These are phyloP conservation scores for Carterocephalus palaemon DNA, from an alignment of 2,888 invertebrate species.

Conservation along the genomic window DNA sequence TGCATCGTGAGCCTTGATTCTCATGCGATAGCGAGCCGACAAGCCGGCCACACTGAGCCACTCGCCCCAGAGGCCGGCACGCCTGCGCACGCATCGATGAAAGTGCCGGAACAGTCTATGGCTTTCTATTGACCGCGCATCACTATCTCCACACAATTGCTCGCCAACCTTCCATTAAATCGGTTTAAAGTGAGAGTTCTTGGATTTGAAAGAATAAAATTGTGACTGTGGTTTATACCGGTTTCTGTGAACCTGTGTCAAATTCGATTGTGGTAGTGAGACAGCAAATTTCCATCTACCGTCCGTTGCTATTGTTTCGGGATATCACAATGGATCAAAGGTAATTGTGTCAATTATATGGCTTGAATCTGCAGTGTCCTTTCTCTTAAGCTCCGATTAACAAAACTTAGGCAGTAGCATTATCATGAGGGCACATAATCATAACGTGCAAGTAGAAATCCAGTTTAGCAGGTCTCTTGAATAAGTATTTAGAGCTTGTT, in stretches of 20 bases:
- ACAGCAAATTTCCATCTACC: constrained; percentile 27
- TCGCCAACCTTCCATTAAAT: constrained; percentile 1
- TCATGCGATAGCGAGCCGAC: neutral
- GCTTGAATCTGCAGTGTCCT: constrained; percentile 10
- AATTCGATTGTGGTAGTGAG: constrained; percentile 29
- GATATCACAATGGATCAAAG: constrained; percentile 56
- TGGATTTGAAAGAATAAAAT: no score
- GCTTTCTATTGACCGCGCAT: constrained; percentile 62
- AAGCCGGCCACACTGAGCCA: constrained; percentile 9
- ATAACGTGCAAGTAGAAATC: constrained; percentile 11
- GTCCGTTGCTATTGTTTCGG: no score
- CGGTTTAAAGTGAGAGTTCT: no score
- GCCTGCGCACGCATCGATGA: constrained; percentile 64
- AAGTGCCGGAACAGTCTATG: constrained; percentile 55
- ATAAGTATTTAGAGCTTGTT: constrained; percentile 8
- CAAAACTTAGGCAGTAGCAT: constrained; percentile 18
- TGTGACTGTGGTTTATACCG: no score
- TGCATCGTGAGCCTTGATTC: constrained; percentile 8
- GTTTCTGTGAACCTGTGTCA: constrained; percentile 18
- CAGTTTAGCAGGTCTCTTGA: constrained; percentile 7
- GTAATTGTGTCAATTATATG: constrained; percentile 39
- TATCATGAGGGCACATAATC: constrained; percentile 21
- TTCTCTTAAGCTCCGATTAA: constrained; percentile 16
- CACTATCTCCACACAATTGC: constrained; percentile 11
- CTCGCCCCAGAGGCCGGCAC: constrained; percentile 35